These are phyloP conservation scores for Sicus ferrugineus DNA, from an alignment of 2,888 invertebrate genomes.

Conservation along the genomic window DNA sequence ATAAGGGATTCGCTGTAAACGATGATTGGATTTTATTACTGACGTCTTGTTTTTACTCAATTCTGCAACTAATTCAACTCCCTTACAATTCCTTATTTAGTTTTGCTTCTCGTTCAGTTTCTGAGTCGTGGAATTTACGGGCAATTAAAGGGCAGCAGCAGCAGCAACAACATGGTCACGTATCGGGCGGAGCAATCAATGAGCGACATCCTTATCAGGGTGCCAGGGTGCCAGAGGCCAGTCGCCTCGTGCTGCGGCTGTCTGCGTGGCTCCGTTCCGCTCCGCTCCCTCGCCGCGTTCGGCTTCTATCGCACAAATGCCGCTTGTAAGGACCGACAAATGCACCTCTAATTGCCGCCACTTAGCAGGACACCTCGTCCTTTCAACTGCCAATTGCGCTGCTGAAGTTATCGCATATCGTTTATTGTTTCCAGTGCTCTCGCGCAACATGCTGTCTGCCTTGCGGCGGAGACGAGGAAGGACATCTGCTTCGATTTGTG, in stretches of 20 bases:
- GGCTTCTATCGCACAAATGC: not conserved
- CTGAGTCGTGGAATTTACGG: no score
- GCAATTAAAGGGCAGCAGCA: no score
- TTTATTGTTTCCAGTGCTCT: not conserved
- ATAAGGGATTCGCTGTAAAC: constrained; percentile 28
- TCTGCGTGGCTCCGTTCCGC: not conserved
- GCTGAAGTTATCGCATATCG: not conserved
- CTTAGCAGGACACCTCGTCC: constrained; percentile 44
- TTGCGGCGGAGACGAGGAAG: no score
- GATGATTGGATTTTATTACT: not conserved
- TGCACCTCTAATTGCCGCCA: constrained; percentile 45
- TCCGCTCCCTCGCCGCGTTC: not conserved
- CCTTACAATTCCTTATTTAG: no score
- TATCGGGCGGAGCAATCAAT: no score
- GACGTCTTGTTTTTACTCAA: not conserved
- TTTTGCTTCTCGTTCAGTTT: no score
- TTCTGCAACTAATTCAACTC: no score
- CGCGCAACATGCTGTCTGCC: no score
- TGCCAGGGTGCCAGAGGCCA: no score
- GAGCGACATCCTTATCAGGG: no score
- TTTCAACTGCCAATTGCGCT: not conserved
- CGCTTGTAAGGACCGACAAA: constrained; percentile 43
- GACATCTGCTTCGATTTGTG: no score
- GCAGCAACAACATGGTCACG: no score
- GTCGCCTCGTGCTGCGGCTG: constrained; percentile 29